A percentile compares a stretch with the other conserved stretches of the same genome.
These are phyloP conservation scores for Siderastrea siderea DNA, from an alignment of 92 coral and sea anemone species.

Conservation along the genomic window DNA sequence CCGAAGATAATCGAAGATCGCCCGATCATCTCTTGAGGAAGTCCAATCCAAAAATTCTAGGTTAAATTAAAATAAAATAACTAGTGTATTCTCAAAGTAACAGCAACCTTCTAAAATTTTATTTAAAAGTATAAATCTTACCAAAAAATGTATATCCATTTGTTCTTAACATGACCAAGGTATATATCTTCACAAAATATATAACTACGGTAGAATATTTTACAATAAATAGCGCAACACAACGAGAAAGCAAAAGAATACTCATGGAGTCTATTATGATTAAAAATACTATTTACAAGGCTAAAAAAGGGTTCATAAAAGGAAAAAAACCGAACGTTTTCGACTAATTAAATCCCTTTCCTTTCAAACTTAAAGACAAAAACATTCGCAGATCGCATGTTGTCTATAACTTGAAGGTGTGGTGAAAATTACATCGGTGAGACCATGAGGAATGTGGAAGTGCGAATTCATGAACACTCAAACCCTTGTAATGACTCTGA, in stretches of 20 bases:
- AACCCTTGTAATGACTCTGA: too few relatives aligned
- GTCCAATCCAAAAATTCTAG: not conserved
- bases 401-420: too few relatives aligned
- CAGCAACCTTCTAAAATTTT: not conserved
- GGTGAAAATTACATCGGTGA: too few relatives aligned
- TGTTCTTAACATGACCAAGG: not conserved
- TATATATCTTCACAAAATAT: not conserved
- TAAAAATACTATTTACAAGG: not conserved
- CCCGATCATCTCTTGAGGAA: not conserved
- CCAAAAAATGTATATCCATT: not conserved
- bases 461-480: too few relatives aligned
- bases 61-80: not conserved
- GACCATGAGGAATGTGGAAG: too few relatives aligned
- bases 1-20: not conserved
- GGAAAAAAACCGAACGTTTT: too few relatives aligned
- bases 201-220: not conserved
- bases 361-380: too few relatives aligned
- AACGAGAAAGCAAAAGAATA: not conserved
- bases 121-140: constrained; percentile 9
- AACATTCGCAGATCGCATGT: too few relatives aligned
- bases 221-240: constrained; percentile 8
- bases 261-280: too few relatives aligned
- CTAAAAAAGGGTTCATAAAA: too few relatives aligned
- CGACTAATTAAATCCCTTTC: too few relatives aligned
- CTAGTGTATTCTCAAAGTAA: not conserved